Conservation (phyloP, 2,888 invertebrate species). For the Ashinkailepas kermadecensis region DNA sequence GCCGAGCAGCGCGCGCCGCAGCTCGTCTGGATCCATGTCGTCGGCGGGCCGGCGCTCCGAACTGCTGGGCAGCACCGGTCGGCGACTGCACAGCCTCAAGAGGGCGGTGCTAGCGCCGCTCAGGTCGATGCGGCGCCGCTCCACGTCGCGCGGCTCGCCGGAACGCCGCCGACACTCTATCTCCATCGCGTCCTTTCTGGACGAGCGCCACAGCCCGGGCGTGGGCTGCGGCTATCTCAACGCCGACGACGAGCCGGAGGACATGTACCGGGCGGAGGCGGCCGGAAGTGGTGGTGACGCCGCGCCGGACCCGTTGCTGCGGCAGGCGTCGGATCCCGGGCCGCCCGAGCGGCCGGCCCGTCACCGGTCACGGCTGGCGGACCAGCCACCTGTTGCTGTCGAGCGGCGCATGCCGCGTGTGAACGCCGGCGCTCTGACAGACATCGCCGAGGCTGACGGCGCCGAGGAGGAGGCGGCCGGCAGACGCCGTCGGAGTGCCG, state of each 20-base stretch:
- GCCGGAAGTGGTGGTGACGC: too few relatives aligned
- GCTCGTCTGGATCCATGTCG: neutral
- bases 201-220: neutral
- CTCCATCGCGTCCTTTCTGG: neutral
- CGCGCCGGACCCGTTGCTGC: neutral
- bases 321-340: neutral
- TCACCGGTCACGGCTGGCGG: neutral
- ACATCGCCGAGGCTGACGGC: neutral
- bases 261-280: slow-evolving; percentile 7
- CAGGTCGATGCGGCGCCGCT: neutral
- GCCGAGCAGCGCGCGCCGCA: neutral
- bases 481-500: neutral
- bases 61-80: neutral
- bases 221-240: neutral
- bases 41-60: neutral
- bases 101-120: neutral
- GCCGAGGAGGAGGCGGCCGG: neutral
- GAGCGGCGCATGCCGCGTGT: neutral
- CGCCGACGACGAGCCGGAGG: slow-evolving; percentile 8
- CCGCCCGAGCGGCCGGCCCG: neutral
- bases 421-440: neutral
- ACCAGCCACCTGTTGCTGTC: neutral
- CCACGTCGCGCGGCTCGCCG: neutral
- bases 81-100: neutral
- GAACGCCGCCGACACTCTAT: neutral